Percentiles rank a stretch among this genome's conserved stretches.
Conservation (phyloP, 2,797 vertebrate genomes). For the Pempheris klunzingeri region DNA sequence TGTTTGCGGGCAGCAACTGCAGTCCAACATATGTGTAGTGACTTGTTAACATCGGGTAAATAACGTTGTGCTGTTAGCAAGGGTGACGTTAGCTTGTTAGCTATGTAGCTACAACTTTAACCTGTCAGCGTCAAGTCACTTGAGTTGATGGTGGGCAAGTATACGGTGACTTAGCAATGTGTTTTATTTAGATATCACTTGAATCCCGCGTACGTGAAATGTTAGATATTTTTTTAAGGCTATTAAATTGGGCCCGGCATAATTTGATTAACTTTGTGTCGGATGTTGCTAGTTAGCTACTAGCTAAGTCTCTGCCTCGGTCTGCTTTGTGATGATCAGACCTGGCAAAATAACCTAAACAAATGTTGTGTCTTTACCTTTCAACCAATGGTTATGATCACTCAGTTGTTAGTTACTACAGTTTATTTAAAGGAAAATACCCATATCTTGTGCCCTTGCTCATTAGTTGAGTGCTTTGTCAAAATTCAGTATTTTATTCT, state of each 20-base stretch:
- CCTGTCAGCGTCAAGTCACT: slow-evolving; percentile 53
- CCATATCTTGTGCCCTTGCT: background rate
- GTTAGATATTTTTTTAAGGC: background rate
- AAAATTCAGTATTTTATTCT: background rate
- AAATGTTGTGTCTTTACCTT: background rate
- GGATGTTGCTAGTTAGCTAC: slow-evolving; percentile 62
- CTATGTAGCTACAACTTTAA: slow-evolving; percentile 67
- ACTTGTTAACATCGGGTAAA: slow-evolving; percentile 50
- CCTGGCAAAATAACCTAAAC: slow-evolving; percentile 21
- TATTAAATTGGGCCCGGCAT: slow-evolving; percentile 19
- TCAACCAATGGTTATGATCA: background rate
- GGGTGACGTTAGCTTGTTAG: slow-evolving; percentile 61
- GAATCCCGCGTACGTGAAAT: background rate
- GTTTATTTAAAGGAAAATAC: background rate
- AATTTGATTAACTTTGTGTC: slow-evolving; percentile 68
- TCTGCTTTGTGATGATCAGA: slow-evolving; percentile 64
- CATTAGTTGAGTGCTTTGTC: slow-evolving; percentile 1
- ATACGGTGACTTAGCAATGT: background rate
- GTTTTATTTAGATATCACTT: slow-evolving; percentile 1
- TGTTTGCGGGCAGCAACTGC: background rate
- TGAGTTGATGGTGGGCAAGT: slow-evolving; percentile 27
- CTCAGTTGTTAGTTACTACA: background rate
- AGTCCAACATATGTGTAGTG: background rate
- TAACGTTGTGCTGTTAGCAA: slow-evolving; percentile 58
- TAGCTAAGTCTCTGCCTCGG: slow-evolving; percentile 44